phyloP scores from a whole-genome alignment of 2,113 vertebrate genomes.

The Leptodactylus fuscus region DNA sequence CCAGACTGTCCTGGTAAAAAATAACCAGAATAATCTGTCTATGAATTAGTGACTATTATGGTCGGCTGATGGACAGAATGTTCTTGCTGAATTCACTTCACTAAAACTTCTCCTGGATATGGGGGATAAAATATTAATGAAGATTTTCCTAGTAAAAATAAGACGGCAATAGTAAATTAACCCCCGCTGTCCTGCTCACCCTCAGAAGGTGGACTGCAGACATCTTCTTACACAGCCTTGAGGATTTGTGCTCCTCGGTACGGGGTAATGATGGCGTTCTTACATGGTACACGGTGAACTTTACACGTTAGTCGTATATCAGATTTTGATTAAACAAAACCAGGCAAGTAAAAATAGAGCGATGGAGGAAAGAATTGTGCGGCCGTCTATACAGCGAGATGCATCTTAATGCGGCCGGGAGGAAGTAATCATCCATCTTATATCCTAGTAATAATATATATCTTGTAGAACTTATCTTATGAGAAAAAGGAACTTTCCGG shows the following conservation, averaged over 20 bases:
- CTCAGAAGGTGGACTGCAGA: no score
- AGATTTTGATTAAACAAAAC: slow-evolving; percentile 33
- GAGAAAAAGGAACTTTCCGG: slow-evolving; percentile 38
- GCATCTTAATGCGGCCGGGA: not conserved
- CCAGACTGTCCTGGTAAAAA: no score
- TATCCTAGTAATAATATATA: slow-evolving; percentile 48
- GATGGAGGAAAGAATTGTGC: not conserved
- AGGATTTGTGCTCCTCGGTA: not conserved
- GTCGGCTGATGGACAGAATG: no score
- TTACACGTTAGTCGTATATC: not conserved
- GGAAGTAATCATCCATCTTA: slow-evolving; percentile 41
- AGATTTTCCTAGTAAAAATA: not conserved
- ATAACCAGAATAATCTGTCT: no score
- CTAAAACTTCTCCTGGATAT: not conserved
- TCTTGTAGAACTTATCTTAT: slow-evolving; percentile 54
- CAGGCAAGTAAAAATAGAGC: not conserved
- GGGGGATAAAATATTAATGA: slow-evolving; percentile 10
- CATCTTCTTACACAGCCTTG: no score
- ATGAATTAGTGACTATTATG: no score
- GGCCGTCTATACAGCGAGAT: not conserved
- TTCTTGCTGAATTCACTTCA: no score
- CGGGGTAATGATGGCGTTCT: not conserved
- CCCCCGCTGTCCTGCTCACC: not conserved
- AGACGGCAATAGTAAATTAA: not conserved
- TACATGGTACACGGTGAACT: not conserved